Percentiles rank a stretch among this genome's conserved stretches.
These are phyloP conservation scores for Yponomeuta malinellus DNA, from an alignment of 2,888 invertebrate species.

Conservation along the genomic window DNA sequence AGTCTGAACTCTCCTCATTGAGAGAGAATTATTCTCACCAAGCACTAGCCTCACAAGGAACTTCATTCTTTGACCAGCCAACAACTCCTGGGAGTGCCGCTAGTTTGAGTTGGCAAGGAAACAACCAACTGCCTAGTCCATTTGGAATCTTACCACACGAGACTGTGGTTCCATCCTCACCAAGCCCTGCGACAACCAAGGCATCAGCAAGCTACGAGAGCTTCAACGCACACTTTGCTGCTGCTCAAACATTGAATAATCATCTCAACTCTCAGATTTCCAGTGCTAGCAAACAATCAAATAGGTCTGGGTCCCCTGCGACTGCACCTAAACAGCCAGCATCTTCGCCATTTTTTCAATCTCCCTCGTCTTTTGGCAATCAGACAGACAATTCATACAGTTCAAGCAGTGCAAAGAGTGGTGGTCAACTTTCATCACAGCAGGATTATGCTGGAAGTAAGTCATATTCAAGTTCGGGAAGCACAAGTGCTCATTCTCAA, in stretches of 20 bases:
- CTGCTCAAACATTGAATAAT: conserved; percentile 78
- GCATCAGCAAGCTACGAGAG: conserved; percentile 77
- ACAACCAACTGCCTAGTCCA: conserved; percentile 80
- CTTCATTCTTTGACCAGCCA: conserved; percentile 81
- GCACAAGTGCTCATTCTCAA: conserved; percentile 77
- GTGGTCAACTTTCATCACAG: conserved; percentile 70
- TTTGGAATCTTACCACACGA: conserved; percentile 88
- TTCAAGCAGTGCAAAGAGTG: conserved; percentile 72
- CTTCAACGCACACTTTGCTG: conserved; percentile 82
- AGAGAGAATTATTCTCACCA: conserved; percentile 79
- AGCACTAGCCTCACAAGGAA: conserved; percentile 73
- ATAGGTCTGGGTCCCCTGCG: conserved; percentile 73
- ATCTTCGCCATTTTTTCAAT: conserved; percentile 78
- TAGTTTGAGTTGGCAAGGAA: conserved; percentile 84
- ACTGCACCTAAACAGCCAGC: conserved; percentile 71
- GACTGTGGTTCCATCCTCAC: conserved; percentile 81
- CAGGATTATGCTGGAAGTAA: conserved; percentile 77
- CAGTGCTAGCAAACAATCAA: conserved; percentile 71
- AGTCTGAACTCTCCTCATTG: conserved; percentile 73
- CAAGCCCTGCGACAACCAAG: conserved; percentile 77
- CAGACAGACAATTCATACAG: conserved; percentile 76
- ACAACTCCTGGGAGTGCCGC: conserved; percentile 66
- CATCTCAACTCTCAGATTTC: conserved; percentile 80
- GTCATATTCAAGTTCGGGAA: conserved; percentile 76
- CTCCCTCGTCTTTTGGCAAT: conserved; percentile 75